Evolutionary conservation across 2,888 invertebrate genomes (phyloP).

Genomic region (Yponomeuta evonymella): DNA sequence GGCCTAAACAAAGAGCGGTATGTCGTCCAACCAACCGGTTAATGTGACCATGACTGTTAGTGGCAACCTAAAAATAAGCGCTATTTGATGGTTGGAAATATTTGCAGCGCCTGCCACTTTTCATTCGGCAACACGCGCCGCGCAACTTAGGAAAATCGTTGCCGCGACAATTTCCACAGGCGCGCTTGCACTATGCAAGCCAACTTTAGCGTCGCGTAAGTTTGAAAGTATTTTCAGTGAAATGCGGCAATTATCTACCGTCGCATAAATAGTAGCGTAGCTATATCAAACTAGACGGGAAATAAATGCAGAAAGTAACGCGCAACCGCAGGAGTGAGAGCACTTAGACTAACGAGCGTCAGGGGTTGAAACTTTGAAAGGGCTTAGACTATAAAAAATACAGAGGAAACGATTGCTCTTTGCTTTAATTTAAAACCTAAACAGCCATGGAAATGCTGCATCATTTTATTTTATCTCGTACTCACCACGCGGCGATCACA

Average conservation of each 20-base stretch:
- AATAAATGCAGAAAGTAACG: conserved; percentile 8
- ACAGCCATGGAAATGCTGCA: neutral
- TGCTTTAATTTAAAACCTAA: neutral
- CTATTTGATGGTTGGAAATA: neutral
- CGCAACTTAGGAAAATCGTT: neutral
- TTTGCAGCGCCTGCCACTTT: conserved; percentile 11
- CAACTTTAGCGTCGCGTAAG: neutral
- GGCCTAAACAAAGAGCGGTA: too few species aligned
- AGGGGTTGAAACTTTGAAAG: neutral
- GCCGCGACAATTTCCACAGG: conserved; percentile 7
- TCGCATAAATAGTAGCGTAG: neutral
- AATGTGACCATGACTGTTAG: too few species aligned
- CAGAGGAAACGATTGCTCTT: neutral
- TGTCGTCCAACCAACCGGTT: too few species aligned
- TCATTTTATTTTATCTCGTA: too few species aligned
- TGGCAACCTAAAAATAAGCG: too few species aligned
- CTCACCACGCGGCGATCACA: too few species aligned
- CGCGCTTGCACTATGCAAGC: neutral
- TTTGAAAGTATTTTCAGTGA: neutral
- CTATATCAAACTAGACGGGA: neutral
- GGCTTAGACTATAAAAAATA: neutral
- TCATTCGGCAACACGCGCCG: conserved; percentile 5
- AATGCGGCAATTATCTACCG: neutral
- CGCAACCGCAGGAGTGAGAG: conserved; percentile 5
- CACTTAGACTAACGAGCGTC: conserved; percentile 12